Base-by-base conservation (phyloP, 2,797 vertebrate genomes). In the Falco concolor region DNA sequence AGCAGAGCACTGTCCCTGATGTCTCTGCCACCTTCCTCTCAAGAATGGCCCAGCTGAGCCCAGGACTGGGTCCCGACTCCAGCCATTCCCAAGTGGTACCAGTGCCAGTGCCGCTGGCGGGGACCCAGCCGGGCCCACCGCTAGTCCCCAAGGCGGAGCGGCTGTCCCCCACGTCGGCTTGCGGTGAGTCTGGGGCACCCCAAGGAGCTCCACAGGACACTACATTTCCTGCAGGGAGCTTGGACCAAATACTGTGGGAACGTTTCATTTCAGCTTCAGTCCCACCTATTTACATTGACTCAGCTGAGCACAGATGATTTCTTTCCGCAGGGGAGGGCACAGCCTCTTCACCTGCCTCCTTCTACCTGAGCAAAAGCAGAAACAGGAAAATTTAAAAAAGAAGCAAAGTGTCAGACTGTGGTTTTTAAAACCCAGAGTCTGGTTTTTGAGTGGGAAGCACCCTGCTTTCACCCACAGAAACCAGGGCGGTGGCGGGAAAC, bases 131-230 rank as follows among this genome's bases (percentile, higher is more conserved):
- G 2, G 30, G 97, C 10, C 73, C 98, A 5, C 97, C 98, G 87
- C 96, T 98, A 42, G 89, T 98, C 63, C 99, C 99, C 90, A 99
- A 99, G 97, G 98, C 97, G 1, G 99, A 99, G 97, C 98, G 98
- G 36, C 98, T 99, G 4, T 99, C 99, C 6, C 99, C 99, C 4
- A 98, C 98, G 1, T 98, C 97, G 4, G 94, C 97, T 30, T 98
- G 98, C 1, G 97, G 98, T 75, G 98, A 99, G 97, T 94, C 75
- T 77, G 75, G 73, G 53, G 34, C 73, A 68, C 60, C 5, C 56
- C 42, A n/a, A 85, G 38, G 16, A 20, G 19, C 49, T 54, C 60
- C 44, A n/a, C 20, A 30, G 73, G 64, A 30, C 15, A 27, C 36
- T 4, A 3, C 3, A 0, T 8, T 32, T 68, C 57, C 45, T 50